Conservation (phyloP, 1,140 invertebrate genomes). For the Dermatophagoides farinae region DNA sequence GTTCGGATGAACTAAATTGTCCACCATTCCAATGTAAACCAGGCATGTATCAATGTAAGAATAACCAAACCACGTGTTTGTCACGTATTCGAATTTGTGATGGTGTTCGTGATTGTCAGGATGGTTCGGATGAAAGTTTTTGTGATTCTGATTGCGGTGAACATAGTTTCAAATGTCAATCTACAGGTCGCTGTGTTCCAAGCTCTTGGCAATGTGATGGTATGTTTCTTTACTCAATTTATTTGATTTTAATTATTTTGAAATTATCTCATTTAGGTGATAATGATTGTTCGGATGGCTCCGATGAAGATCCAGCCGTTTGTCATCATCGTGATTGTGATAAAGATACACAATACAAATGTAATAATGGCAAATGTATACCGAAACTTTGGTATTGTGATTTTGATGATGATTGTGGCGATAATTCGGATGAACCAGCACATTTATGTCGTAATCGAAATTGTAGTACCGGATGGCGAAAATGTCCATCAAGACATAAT, state of each 20-base stretch:
- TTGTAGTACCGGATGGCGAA: conserved; percentile 72
- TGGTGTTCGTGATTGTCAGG: conserved; percentile 51
- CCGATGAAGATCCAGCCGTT: conserved; percentile 67
- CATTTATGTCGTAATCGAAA: conserved; percentile 72
- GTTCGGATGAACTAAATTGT: conserved; percentile 27
- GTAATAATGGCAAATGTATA: conserved; percentile 79
- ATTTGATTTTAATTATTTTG: neutral
- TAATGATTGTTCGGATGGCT: conserved; percentile 77
- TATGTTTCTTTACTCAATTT: neutral
- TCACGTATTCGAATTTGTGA: conserved; percentile 81
- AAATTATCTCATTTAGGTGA: conserved; percentile 42
- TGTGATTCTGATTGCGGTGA: conserved; percentile 41
- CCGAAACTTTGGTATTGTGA: conserved; percentile 89
- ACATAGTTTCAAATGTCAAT: conserved; percentile 78
- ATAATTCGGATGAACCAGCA: conserved; percentile 79
- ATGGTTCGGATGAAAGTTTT: conserved; percentile 25
- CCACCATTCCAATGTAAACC: conserved; percentile 29
- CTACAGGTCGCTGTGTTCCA: conserved; percentile 74
- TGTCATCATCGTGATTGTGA: conserved; percentile 67
- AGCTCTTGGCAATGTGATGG: conserved; percentile 79
- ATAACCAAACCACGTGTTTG: conserved; percentile 43
- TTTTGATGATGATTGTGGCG: conserved; percentile 43
- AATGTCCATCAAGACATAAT: conserved; percentile 67
- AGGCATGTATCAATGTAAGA: conserved; percentile 32
- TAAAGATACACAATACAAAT: conserved; percentile 35